A percentile compares a stretch with the other conserved stretches of the same genome.
Conservation (phyloP, 2,888 invertebrate species). For the Coremacera marginata region DNA sequence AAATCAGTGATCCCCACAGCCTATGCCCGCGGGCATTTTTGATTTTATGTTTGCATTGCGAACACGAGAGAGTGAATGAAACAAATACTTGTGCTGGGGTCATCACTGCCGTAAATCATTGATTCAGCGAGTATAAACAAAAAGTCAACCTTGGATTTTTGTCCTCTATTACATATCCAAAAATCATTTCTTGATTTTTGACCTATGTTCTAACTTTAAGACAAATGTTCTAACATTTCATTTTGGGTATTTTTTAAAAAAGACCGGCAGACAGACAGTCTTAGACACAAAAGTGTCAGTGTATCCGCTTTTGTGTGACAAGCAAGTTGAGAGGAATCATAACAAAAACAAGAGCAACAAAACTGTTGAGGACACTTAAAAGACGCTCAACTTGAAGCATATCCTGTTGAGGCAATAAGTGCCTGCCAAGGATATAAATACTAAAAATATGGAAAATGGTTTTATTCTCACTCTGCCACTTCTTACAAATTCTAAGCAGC, state of each 20-base stretch:
- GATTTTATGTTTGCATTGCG: too few relatives aligned
- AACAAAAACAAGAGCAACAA: slow-evolving; percentile 11
- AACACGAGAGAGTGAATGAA: too few relatives aligned
- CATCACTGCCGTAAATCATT: too few relatives aligned
- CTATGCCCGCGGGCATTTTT: too few relatives aligned
- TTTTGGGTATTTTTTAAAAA: not conserved
- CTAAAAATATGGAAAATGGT: slow-evolving; percentile 10
- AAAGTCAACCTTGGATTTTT: too few relatives aligned
- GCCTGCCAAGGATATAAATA: slow-evolving; percentile 14
- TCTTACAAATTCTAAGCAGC: not conserved
- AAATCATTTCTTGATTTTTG: too few relatives aligned
- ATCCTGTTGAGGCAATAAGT: not conserved
- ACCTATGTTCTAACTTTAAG: too few relatives aligned
- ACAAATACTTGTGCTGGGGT: too few relatives aligned
- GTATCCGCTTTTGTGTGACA: slow-evolving; percentile 22
- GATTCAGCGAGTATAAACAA: too few relatives aligned
- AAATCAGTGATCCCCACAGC: too few relatives aligned
- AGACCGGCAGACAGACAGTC: not conserved
- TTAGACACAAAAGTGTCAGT: not conserved
- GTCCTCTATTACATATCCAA: too few relatives aligned
- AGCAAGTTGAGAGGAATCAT: slow-evolving; percentile 25
- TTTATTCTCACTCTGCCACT: not conserved
- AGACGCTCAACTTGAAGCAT: slow-evolving; percentile 16
- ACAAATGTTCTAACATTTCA: not conserved
- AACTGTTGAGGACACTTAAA: slow-evolving; percentile 10